Evolutionary conservation across 2,888 invertebrate species (phyloP).

Genomic region (Pseudoips prasinana): DNA sequence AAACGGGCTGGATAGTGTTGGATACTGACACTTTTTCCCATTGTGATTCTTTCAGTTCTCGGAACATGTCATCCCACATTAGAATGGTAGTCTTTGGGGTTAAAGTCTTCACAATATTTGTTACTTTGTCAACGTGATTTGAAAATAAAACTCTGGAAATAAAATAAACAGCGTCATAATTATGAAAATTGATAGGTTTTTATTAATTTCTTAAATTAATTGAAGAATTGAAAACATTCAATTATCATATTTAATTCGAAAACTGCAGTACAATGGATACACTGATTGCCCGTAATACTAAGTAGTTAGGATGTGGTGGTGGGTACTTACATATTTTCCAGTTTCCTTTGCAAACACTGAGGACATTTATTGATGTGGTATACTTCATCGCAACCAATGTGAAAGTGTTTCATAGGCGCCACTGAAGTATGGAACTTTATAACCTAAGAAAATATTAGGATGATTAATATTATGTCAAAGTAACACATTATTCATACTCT

Average conservation of each 20-base stretch:
- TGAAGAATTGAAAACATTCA: too few relatives aligned
- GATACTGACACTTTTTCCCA: conserved; percentile 67
- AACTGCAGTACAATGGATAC: too few relatives aligned
- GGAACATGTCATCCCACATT: conserved; percentile 93
- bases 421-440: conserved; percentile 55
- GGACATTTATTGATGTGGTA: conserved; percentile 85
- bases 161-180: conserved; percentile 1
- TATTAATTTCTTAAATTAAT: too few relatives aligned
- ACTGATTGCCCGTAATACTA: too few relatives aligned
- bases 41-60: conserved; percentile 74
- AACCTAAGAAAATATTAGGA: conserved; percentile 64
- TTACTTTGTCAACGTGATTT: conserved; percentile 82
- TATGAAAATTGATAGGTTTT: too few relatives aligned
- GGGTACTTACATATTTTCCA: conserved; percentile 43
- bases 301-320: not conserved
- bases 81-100: conserved; percentile 81
- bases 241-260: too few relatives aligned
- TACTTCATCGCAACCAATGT: conserved; percentile 93
- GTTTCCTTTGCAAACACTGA: conserved; percentile 61
- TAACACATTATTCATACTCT: too few relatives aligned
- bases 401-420: conserved; percentile 72
- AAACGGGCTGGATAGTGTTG: conserved; percentile 83
- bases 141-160: conserved; percentile 81
- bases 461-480: too few relatives aligned
- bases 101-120: conserved; percentile 64